Conservation (phyloP, 2,797 vertebrate genomes). For the Coregonus sp. region DNA sequence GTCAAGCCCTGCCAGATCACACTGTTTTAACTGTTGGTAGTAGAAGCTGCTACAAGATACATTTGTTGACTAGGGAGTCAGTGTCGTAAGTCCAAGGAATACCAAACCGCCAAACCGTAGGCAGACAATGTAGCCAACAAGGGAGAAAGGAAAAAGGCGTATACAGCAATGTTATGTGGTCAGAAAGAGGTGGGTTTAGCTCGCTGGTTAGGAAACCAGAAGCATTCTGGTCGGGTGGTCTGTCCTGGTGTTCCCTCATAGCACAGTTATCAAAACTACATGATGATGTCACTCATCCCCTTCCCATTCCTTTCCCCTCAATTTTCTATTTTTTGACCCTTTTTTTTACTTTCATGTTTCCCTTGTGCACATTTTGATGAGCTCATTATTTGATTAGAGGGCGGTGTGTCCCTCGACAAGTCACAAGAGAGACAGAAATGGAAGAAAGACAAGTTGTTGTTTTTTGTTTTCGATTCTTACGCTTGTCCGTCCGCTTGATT, state of each 20-base stretch:
- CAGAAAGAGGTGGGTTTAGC: slow-evolving; percentile 9
- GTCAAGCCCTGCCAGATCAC: slow-evolving; percentile 30
- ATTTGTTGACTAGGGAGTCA: slow-evolving; percentile 11
- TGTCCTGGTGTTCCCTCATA: slow-evolving; percentile 31
- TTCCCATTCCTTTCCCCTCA: slow-evolving; percentile 9
- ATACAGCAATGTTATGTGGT: slow-evolving; percentile 42
- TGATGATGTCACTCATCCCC: slow-evolving; percentile 24
- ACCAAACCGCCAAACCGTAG: slow-evolving; percentile 9
- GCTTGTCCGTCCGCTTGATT: slow-evolving; percentile 61
- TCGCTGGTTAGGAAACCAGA: slow-evolving; percentile 29
- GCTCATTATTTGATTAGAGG: slow-evolving; percentile 27
- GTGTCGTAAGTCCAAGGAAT: not conserved
- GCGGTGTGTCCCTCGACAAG: slow-evolving; percentile 31
- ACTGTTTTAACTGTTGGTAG: slow-evolving; percentile 45
- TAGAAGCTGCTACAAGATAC: slow-evolving; percentile 32
- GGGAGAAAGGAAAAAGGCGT: slow-evolving; percentile 24
- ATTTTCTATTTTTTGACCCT: slow-evolving; percentile 16
- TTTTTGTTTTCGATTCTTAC: slow-evolving; percentile 10
- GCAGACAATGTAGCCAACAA: slow-evolving; percentile 21
- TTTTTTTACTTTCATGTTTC: not conserved
- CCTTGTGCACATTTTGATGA: slow-evolving; percentile 16
- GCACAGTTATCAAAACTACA: slow-evolving; percentile 35
- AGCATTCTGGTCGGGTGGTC: not conserved
- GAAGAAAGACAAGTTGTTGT: slow-evolving; percentile 28
- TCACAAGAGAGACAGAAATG: slow-evolving; percentile 4